Evolutionary conservation across 2,797 vertebrate genomes (phyloP).

Genomic region (Orientallactaga sibirica): DNA sequence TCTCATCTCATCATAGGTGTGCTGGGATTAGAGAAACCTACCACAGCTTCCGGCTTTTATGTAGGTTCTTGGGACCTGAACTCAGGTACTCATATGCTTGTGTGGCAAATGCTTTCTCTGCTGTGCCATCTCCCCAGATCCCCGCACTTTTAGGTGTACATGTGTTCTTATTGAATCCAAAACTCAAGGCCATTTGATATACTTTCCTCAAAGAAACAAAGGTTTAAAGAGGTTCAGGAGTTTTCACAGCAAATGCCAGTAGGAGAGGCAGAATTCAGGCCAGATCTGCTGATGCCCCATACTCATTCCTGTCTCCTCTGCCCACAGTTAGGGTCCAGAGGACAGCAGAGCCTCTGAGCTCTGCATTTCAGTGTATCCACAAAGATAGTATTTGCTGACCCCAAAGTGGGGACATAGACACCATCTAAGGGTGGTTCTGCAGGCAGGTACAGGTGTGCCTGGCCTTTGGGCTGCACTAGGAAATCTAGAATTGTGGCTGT

Average conservation of each 20-base stretch:
- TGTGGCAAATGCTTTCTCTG: no score
- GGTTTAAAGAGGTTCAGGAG: neutral
- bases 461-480: neutral
- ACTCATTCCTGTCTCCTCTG: neutral
- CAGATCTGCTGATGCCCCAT: neutral
- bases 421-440: neutral
- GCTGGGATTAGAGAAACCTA: no score
- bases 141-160: rapidly evolving
- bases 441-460: neutral
- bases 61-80: no score
- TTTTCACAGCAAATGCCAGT: no score
- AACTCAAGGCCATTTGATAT: neutral
- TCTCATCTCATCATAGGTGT: no score
- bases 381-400: neutral
- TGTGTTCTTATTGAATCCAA: neutral
- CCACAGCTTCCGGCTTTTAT: no score
- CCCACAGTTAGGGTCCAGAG: neutral
- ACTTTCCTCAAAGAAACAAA: neutral
- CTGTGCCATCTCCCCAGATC: no score
- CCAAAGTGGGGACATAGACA: neutral
- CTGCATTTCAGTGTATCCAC: neutral
- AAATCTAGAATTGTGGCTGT: neutral
- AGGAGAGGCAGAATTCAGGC: neutral
- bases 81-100: no score
- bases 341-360: neutral